Percentiles rank a stretch among this genome's conserved stretches.
Conservation (phyloP, 2,888 invertebrate species). For the Tholera decimalis region DNA sequence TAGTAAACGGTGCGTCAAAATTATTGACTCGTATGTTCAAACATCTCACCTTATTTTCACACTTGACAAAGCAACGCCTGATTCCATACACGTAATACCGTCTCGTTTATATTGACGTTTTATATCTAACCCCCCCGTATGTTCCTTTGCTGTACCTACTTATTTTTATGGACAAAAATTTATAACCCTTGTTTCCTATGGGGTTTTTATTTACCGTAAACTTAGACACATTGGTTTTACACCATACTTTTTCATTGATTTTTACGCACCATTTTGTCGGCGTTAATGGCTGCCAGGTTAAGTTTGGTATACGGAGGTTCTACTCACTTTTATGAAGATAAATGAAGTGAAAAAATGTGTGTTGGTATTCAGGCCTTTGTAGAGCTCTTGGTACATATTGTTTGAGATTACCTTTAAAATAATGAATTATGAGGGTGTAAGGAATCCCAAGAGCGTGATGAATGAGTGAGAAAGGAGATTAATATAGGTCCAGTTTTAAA, state of each 20-base stretch:
- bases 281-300: constrained; percentile 36
- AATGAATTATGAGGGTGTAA: constrained; percentile 45
- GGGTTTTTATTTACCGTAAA: constrained; percentile 46
- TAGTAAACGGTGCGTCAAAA: constrained; percentile 5
- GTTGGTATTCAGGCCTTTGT: constrained; percentile 8
- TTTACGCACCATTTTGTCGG: constrained; percentile 35
- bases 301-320: constrained; percentile 20
- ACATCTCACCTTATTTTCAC: constrained; percentile 73
- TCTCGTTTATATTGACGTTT: constrained; percentile 82
- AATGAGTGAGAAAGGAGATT: constrained; percentile 26
- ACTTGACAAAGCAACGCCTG: constrained; percentile 79
- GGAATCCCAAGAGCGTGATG: constrained; percentile 22
- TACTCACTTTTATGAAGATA: constrained; percentile 49
- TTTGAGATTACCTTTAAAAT: constrained; percentile 47
- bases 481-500: constrained; percentile 20
- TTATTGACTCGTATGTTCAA: constrained; percentile 61
- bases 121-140: constrained; percentile 71
- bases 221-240: constrained; percentile 45
- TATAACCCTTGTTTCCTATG: constrained; percentile 49
- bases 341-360: constrained; percentile 47
- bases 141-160: constrained; percentile 68
- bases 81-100: constrained; percentile 81
- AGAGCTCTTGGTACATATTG: constrained; percentile 31
- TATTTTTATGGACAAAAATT: constrained; percentile 63
- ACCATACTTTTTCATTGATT: constrained; percentile 33